Base-by-base conservation (phyloP, 2,888 invertebrate genomes). In the Icerya purchasi region DNA sequence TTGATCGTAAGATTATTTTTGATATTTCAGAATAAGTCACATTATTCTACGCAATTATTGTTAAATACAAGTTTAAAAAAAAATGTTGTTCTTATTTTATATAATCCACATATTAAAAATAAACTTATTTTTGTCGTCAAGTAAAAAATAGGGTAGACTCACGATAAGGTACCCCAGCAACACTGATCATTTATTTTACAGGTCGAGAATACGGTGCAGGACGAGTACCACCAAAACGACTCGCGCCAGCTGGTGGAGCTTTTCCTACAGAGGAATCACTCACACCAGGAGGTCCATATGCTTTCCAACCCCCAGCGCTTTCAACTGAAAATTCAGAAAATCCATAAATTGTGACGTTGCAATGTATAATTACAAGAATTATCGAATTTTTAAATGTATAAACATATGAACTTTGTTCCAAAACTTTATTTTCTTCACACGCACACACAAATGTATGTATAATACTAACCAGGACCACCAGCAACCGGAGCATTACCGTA, bases 401-500 rank as follows among this genome's bases (percentile, higher is more conserved):
- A n/a, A n/a, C n/a, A n/a, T n/a, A n/a, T n/a, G n/a, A n/a, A n/a
- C n/a, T n/a, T n/a, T n/a, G n/a, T n/a, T n/a, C n/a, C n/a, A n/a
- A n/a, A 36, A 36, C 14, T 14, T 36, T 8, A 8, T 8, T 5
- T 8, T 36, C 36, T 36, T 8, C 36, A 36, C 14, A 36, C 8
- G 5, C 14, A 36, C 36, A 36, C 5, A 36, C 5, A 36, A 14
- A 36, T 5, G 36, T 8, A 36, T 36, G 5, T 36, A 5, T 5
- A 36, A 8, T 36, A 36, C 36, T 36, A 36, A 36, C 36, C 36
- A 8, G 36, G 5, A 57, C 61, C 61, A 57, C 61, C 58, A 55
- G 57, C 61, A 62, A 60, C 61, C 53, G 61, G 60, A 53, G 61
- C 61, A 59, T 59, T 57, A 55, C 61, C 63, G 22, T 61, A 61